Evolutionary conservation across 2,888 invertebrate genomes (phyloP).

Genomic region (Cerceris rybyensis): DNA sequence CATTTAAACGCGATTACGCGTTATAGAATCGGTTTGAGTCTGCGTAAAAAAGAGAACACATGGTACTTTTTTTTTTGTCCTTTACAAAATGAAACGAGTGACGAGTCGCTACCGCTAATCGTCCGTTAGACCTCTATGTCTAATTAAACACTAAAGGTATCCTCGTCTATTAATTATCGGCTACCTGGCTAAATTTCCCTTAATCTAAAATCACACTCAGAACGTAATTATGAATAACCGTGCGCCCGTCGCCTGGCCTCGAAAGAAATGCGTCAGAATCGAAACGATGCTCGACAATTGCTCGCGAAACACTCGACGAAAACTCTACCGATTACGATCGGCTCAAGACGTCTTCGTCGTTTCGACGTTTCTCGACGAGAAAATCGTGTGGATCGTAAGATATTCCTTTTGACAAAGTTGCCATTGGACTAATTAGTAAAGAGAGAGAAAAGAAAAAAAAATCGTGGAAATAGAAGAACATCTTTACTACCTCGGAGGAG

Average conservation of each 20-base stretch:
- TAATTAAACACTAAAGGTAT: conserved; percentile 44
- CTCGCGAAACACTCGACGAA: not conserved
- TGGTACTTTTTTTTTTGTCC: conserved; percentile 14
- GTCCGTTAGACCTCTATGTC: not conserved
- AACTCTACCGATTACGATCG: too few relatives aligned
- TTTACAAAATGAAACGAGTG: conserved; percentile 31
- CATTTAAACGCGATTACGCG: conserved; percentile 1
- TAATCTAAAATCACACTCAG: conserved; percentile 79
- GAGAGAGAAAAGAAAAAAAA: not conserved
- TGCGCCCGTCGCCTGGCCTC: conserved; percentile 31
- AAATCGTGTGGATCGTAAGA: too few relatives aligned
- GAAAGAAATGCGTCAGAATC: conserved; percentile 11
- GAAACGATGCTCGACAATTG: conserved; percentile 8
- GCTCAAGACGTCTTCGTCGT: too few relatives aligned
- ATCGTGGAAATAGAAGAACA: not conserved
- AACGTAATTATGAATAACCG: conserved; percentile 67
- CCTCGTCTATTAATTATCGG: conserved; percentile 36
- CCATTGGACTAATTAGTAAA: too few relatives aligned
- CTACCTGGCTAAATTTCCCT: conserved; percentile 62
- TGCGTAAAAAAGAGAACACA: conserved; percentile 64
- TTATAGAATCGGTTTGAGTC: conserved; percentile 46
- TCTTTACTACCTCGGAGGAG: too few relatives aligned
- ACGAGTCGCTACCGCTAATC: conserved; percentile 30
- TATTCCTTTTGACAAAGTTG: too few relatives aligned
- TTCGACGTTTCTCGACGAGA: too few relatives aligned